Base-by-base conservation (phyloP, 2,797 vertebrate genomes). In the Syngnathus rostellatus region DNA sequence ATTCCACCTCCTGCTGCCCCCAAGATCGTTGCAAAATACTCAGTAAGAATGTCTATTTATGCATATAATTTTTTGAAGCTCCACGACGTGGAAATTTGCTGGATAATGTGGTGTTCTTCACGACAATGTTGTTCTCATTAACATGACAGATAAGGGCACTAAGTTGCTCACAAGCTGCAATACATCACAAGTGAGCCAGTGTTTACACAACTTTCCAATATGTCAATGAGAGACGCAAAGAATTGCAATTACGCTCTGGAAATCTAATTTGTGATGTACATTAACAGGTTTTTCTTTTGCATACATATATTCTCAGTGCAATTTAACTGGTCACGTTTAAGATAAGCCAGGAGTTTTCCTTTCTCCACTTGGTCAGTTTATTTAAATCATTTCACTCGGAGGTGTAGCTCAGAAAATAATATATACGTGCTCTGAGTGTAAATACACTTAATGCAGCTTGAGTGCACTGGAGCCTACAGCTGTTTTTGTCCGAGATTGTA, bases 381-480 rank as follows among this genome's bases (percentile, higher is more conserved):
- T 61, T 41, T 61, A 61, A 75, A 69, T 65, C 62, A 46, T 51
- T 65, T 72, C 21, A 77, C 68, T 37, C 38, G 25, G 9, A 40
- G 43, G 38, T 45, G 16, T 4, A 23, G 57, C 59, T 73, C 51
- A 60, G 59, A 48, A 65, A 62, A 25, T 54, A 68, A 61, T n/a
- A n/a, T 63, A 62, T 73, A 39, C 69, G 43, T 60, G 64, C 69
- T 64, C 46, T 10, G 67, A 58, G 63, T 69, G 72, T 80, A 70
- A 77, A 76, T 73, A 31, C 31, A 59, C 61, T 70, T 73, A 51
- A 70, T 74, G 54, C 65, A 58, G 25, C 39, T 68, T 54, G 51
- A 12, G 31, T 38, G 25, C 31, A 65, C 69, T 43, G 58, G 64
- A 70, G 17, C 63, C 69, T 43, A 11, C 70, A 72, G 48, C 66